These are phyloP conservation scores for Mastigias papua DNA, from an alignment of 30 jellyfish, hydroid and myxozoan species.

Conservation along the genomic window DNA sequence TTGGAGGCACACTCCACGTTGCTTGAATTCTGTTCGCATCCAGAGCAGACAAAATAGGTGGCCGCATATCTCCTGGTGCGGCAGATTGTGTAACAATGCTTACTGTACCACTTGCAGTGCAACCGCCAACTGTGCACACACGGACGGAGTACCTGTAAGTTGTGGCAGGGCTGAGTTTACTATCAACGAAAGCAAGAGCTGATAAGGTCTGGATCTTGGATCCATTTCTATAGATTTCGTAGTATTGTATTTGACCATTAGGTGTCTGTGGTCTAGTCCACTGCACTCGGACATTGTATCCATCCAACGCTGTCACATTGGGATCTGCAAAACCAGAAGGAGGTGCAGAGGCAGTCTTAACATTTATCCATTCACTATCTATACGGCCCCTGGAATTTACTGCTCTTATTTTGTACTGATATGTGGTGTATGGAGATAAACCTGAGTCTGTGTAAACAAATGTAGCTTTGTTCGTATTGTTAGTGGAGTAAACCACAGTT, in stretches of 20 bases:
- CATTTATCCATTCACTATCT: constrained; percentile 92
- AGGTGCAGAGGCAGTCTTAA: constrained; percentile 82
- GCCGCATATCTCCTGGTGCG: constrained; percentile 91
- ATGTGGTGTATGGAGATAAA: constrained; percentile 86
- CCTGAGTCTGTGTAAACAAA: constrained; percentile 68
- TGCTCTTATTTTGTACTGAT: constrained; percentile 85
- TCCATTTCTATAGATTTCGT: constrained; percentile 77
- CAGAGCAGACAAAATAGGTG: constrained; percentile 83
- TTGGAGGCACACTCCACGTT: constrained; percentile 80
- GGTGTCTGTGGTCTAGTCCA: constrained; percentile 87
- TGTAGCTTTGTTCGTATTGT: constrained; percentile 43
- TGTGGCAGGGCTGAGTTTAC: constrained; percentile 77
- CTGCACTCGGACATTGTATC: constrained; percentile 59
- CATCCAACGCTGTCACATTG: constrained; percentile 67
- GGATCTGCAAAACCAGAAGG: constrained; percentile 79
- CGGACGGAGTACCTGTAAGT: constrained; percentile 71
- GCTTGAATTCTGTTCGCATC: constrained; percentile 79
- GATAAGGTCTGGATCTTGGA: constrained; percentile 64
- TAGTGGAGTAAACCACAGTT: constrained; percentile 73
- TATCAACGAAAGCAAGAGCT: constrained; percentile 70
- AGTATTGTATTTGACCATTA: constrained; percentile 84
- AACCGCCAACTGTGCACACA: constrained; percentile 95
- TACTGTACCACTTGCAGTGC: constrained; percentile 65
- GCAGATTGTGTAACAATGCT: constrained; percentile 67
- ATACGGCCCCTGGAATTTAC: constrained; percentile 77